Percentiles rank a stretch among this genome's conserved stretches.
These are phyloP conservation scores for Micropterix aruncella DNA, from an alignment of 2,888 invertebrate genomes.

Conservation along the genomic window DNA sequence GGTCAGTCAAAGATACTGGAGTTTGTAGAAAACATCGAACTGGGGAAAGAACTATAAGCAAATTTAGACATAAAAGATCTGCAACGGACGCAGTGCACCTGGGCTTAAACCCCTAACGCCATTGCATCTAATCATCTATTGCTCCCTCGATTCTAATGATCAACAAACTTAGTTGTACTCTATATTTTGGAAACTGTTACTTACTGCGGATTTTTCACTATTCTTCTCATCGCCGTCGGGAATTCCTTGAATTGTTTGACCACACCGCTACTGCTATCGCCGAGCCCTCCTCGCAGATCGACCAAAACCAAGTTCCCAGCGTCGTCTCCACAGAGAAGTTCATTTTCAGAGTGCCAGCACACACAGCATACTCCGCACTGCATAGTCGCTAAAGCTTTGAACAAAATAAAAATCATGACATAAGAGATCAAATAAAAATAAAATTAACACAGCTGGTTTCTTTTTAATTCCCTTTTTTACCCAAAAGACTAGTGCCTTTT, in stretches of 20 bases:
- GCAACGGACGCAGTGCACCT: no score
- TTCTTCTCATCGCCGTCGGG: constrained; percentile 25
- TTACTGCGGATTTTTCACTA: constrained; percentile 19
- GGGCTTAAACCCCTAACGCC: no score
- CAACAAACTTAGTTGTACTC: no score
- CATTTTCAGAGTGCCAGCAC: constrained; percentile 28
- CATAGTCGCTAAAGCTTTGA: constrained; percentile 25
- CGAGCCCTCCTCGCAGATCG: constrained; percentile 19
- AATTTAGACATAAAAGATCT: no score
- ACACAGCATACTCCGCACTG: constrained; percentile 27
- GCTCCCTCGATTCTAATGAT: no score
- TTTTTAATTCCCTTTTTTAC: background rate
- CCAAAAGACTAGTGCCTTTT: no score
- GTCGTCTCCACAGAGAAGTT: constrained; percentile 30
- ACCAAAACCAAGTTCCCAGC: constrained; percentile 24
- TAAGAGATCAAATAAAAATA: no score
- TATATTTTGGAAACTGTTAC: no score
- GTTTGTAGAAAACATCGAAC: no score
- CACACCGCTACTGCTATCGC: background rate
- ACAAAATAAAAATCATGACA: constrained; percentile 10
- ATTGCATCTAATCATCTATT: no score
- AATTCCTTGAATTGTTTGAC: constrained; percentile 1
- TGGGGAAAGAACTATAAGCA: no score
- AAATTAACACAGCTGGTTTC: constrained; percentile 1
- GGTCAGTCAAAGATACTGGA: no score